These are phyloP conservation scores for Auanema freiburgensis DNA, from an alignment of 2,888 invertebrate species.

Conservation along the genomic window DNA sequence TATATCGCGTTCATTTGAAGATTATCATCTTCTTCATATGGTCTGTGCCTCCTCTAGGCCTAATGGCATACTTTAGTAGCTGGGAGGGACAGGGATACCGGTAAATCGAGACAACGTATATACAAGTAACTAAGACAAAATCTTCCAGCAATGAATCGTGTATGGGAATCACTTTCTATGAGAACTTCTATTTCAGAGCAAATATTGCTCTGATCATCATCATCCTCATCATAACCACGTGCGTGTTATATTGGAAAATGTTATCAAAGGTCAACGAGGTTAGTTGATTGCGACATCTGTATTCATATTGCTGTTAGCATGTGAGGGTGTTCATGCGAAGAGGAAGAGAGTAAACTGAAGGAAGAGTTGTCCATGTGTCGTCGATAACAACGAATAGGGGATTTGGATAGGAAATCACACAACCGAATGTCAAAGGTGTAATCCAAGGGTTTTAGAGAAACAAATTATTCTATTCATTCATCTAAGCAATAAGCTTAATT, in stretches of 20 bases:
- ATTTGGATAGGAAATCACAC: too few species aligned
- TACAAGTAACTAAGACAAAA: too few species aligned
- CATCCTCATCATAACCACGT: slow-evolving; percentile 71
- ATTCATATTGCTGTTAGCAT: neutral
- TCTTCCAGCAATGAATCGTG: slow-evolving; percentile 34
- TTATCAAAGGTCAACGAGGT: slow-evolving; percentile 61
- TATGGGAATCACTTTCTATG: slow-evolving; percentile 38
- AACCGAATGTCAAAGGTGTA: too few species aligned
- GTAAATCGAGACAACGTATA: slow-evolving; percentile 6
- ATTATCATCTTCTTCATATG: slow-evolving; percentile 70
- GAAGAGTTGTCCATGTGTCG: too few species aligned
- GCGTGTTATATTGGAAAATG: slow-evolving; percentile 72
- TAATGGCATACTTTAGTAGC: slow-evolving; percentile 69
- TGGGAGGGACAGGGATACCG: slow-evolving; percentile 67
- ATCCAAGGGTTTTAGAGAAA: too few species aligned
- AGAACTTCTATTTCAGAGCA: slow-evolving; percentile 46
- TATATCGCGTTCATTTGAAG: slow-evolving; percentile 26
- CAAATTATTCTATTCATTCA: too few species aligned
- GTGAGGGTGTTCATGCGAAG: neutral
- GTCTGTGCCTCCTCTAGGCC: slow-evolving; percentile 69
- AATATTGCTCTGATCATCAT: slow-evolving; percentile 66
- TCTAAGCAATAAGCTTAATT: too few species aligned
- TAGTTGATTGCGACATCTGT: neutral
- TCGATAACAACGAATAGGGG: too few species aligned
- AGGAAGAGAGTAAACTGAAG: too few species aligned